Conservation (phyloP, 2,113 vertebrate genomes). For the Nycticebus coucang region DNA sequence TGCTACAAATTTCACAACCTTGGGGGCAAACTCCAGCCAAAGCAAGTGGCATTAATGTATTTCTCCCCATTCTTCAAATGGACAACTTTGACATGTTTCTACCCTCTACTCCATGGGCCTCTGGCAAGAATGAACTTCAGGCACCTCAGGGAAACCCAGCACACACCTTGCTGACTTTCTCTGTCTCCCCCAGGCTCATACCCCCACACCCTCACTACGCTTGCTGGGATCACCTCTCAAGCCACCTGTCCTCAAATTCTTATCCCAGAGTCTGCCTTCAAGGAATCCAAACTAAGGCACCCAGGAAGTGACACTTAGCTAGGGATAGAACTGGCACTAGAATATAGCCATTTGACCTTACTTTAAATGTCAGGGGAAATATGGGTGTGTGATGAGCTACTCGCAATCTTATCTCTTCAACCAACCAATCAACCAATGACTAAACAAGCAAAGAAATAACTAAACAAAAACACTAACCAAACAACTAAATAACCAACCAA, state of each 20-base stretch:
- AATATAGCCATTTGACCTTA: neutral
- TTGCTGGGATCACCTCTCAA: neutral
- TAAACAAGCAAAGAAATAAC: neutral
- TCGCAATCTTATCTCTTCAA: neutral
- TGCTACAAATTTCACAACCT: too few species aligned
- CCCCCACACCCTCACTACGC: neutral
- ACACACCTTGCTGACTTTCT: neutral
- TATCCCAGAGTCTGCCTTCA: neutral
- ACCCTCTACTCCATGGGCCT: too few species aligned
- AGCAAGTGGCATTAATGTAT: neutral
- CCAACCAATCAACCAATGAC: neutral
- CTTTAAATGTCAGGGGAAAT: neutral
- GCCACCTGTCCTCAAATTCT: neutral
- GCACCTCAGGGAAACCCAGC: neutral
- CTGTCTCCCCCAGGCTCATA: neutral
- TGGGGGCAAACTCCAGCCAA: neutral
- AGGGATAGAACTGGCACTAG: too few species aligned
- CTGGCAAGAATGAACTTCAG: neutral
- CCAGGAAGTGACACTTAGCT: neutral
- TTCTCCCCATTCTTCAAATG: accelerated
- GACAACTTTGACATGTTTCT: neutral
- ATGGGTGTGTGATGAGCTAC: neutral
- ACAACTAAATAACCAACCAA: neutral
- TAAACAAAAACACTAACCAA: neutral
- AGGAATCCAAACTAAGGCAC: neutral